A percentile compares a stretch with the other conserved stretches of the same genome.
Conservation (phyloP, 2,113 vertebrate species). For the Charadrius vociferus region DNA sequence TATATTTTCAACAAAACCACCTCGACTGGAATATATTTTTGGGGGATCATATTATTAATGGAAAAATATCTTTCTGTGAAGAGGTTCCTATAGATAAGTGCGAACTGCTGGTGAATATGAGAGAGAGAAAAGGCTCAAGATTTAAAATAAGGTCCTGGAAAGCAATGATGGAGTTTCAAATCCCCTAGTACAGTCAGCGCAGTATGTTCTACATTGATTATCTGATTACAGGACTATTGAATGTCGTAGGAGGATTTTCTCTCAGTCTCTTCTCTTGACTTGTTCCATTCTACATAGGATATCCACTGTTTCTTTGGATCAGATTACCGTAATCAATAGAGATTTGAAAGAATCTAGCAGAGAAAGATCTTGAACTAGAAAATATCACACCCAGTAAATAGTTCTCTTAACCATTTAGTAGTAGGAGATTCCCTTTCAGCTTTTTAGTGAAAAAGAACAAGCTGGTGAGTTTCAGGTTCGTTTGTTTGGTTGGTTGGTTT, state of each 20-base stretch:
- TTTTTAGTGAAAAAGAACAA: background rate
- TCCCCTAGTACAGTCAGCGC: background rate
- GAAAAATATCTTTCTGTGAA: background rate
- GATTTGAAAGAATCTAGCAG: background rate
- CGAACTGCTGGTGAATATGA: background rate
- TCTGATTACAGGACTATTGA: background rate
- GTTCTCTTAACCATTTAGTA: background rate
- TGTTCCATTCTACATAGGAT: background rate
- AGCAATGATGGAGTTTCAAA: background rate
- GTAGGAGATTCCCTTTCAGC: background rate
- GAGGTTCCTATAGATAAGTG: background rate
- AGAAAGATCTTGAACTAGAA: background rate
- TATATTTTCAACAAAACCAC: background rate
- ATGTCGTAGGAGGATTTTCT: background rate
- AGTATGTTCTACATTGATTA: slow-evolving; percentile 4
- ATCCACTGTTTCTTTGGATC: background rate
- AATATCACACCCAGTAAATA: background rate
- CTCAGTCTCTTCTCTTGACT: background rate
- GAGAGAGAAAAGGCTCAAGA: background rate
- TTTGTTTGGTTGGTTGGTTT: background rate
- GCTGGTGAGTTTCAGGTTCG: accelerated
- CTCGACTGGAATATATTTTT: background rate
- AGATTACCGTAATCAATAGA: background rate
- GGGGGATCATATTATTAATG: background rate
- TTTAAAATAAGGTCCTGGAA: background rate